Evolutionary conservation across 2,888 invertebrate species (phyloP).

Genomic region (Eucera pruinosa): DNA sequence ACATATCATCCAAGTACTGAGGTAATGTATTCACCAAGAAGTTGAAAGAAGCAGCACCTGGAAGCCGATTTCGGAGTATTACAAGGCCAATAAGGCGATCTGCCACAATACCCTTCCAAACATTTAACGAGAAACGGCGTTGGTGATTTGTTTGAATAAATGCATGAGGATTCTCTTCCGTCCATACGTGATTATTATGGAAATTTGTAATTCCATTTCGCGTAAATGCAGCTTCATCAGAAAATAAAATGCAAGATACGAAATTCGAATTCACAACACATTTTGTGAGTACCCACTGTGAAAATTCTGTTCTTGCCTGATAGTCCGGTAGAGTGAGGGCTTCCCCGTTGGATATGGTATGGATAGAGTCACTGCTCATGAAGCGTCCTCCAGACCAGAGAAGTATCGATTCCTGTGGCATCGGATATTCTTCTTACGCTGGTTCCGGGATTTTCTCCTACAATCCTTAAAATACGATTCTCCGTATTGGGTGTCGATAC

Average conservation of each 20-base stretch:
- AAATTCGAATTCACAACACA: conserved; percentile 7
- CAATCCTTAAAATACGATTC: too few relatives aligned
- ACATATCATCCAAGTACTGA: not conserved
- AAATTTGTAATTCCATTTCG: too few relatives aligned
- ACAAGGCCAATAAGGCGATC: not conserved
- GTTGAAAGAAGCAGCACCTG: not conserved
- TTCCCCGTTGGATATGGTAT: conserved; percentile 2
- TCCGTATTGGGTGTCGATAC: too few relatives aligned
- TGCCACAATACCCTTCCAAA: too few relatives aligned
- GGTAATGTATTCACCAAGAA: not conserved
- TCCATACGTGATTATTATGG: not conserved
- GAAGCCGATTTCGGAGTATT: not conserved
- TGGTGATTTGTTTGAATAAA: too few relatives aligned
- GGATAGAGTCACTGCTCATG: conserved; percentile 10
- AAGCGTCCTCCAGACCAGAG: conserved; percentile 8
- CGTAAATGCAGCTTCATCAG: too few relatives aligned
- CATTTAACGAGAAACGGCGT: too few relatives aligned
- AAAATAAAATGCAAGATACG: conserved; percentile 10
- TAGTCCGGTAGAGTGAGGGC: not conserved
- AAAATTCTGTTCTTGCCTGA: conserved; percentile 11
- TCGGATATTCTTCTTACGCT: conserved; percentile 5
- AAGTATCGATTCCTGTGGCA: conserved; percentile 5
- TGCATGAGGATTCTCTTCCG: too few relatives aligned
- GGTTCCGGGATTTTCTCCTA: conserved; percentile 9
- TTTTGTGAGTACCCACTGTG: too few relatives aligned